A percentile compares a stretch with the other conserved stretches of the same genome.
phyloP scores from a whole-genome alignment of 2,888 invertebrate genomes.

The Drosophila birchii region DNA sequence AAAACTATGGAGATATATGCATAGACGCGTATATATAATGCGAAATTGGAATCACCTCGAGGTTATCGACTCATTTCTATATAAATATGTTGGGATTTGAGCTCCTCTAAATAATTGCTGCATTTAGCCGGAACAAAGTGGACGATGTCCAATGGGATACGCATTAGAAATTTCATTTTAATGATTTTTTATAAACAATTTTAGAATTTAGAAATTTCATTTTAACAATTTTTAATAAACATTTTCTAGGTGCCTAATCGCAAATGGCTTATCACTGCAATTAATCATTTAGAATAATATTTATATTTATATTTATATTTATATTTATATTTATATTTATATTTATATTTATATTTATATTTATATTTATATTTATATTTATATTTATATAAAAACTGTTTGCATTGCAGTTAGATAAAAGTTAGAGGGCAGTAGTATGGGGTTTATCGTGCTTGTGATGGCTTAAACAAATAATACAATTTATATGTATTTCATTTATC shows the following conservation, averaged over 20 bases:
- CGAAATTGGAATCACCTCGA: conserved; percentile 11
- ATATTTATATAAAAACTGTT: background rate
- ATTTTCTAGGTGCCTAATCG: background rate
- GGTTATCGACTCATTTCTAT: conserved; percentile 21
- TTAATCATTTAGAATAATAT: background rate
- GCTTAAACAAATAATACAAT: background rate
- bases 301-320: background rate
- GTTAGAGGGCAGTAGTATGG: too few relatives aligned
- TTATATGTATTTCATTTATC: too few relatives aligned
- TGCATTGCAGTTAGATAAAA: background rate
- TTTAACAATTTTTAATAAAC: background rate
- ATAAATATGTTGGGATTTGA: conserved; percentile 12
- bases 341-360: background rate
- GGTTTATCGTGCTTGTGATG: background rate
- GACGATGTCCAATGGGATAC: background rate
- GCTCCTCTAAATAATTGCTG: conserved; percentile 51
- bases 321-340: background rate
- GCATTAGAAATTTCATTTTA: background rate
- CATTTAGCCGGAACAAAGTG: conserved; percentile 39
- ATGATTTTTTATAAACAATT: background rate
- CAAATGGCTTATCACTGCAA: background rate
- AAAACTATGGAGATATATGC: conserved; percentile 21
- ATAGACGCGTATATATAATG: conserved; percentile 1
- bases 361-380: background rate
- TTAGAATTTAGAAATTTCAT: background rate